Base-by-base conservation (phyloP, 1,140 invertebrate species). In the Rhopalosiphum padi region DNA sequence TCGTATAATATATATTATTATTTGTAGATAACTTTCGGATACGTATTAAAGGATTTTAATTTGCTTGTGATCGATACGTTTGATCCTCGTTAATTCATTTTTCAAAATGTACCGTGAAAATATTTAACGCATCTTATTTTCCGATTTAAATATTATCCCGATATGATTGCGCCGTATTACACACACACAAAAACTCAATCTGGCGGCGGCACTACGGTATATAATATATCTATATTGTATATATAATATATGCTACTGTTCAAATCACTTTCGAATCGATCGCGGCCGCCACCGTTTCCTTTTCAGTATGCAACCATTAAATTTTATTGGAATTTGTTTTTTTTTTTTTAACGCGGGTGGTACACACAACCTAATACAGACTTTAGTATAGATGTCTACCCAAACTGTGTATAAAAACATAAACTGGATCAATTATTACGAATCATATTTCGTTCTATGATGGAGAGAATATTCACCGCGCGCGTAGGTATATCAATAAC, bases 391-490 rank as follows among this genome's bases (percentile, higher is more conserved):
- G 48, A 51, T 46, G n/a, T 41, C 41, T 41, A 41, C 25, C 35
- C 37, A 48, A 21, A 48, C 15, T n/a, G 15, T n/a, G 15, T n/a
- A 88, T 35, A 2, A 15, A 22, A 51, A 48, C 18, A 35, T 51
- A 51, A 88, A 46, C 86, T 41, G 46, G 48, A 51, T n/a, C 86
- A 30, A 87, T 88, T 51, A 88, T 88, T 88, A 88, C n/a, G n/a
- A 88, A 51, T 88, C 86, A n/a, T n/a, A 88, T 88, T 51, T 51
- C n/a, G 86, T 90, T 30, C 30, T 35, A 37, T 1, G 25, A 11
- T 60, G 37, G 48, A 89, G 43, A 53, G n/a, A 11, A 87, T 21
- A 15, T 48, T 30, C 43, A n/a, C 15, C 60, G 22, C 3, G 87
- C 11, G 43, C 15, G 11, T 30, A 48, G 15, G n/a, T 87, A 37